Conservation (phyloP, 2,888 invertebrate species). For the Pseudococcus jackbeardsleyi region DNA sequence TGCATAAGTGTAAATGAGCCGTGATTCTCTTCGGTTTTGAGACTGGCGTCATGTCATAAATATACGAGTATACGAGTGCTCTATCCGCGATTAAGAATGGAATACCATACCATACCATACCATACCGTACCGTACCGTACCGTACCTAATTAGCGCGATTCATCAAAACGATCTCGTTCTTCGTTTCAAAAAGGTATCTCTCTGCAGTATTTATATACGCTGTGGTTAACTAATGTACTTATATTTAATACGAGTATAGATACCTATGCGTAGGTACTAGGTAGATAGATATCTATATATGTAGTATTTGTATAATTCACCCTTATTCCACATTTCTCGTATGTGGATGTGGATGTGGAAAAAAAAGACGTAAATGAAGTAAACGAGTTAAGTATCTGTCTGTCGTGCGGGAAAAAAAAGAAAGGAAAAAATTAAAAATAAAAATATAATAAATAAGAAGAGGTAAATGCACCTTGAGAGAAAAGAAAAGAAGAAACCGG, state of each 20-base stretch:
- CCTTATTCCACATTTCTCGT: not conserved
- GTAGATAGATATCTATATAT: no score
- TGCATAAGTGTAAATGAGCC: not conserved
- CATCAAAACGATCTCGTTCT: not conserved
- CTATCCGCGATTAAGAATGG: not conserved
- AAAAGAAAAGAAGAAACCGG: not conserved
- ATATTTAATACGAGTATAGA: no score
- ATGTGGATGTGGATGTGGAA: not conserved
- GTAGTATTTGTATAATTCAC: not conserved
- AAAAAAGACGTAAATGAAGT: not conserved
- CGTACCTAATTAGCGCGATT: conserved; percentile 12
- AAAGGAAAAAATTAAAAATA: conserved; percentile 10
- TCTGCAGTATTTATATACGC: not conserved
- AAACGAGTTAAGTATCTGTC: not conserved
- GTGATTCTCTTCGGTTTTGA: conserved; percentile 2
- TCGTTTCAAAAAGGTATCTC: not conserved
- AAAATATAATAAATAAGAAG: conserved; percentile 18
- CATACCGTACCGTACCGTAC: no score
- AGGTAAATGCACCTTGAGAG: not conserved
- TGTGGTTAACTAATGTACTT: not conserved
- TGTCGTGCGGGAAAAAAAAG: not conserved
- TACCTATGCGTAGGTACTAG: not conserved
- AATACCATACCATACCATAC: not conserved
- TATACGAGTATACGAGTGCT: not conserved
- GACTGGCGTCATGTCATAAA: conserved; percentile 3